Base-by-base conservation (phyloP, 2,797 vertebrate genomes). In the Phalanger gymnotis region DNA sequence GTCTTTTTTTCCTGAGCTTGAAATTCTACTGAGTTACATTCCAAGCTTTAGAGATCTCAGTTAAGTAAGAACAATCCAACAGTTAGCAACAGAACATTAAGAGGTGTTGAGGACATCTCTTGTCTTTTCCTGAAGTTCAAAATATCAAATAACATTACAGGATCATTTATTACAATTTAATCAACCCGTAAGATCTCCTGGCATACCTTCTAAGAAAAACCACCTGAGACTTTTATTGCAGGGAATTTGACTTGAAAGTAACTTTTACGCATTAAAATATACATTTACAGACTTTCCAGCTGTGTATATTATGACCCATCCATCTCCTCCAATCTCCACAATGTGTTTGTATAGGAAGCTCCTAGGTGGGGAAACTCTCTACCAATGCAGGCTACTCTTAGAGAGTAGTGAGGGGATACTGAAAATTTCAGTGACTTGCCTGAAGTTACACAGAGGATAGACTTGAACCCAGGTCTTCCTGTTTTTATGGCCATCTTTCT, bases 81-180 rank as follows among this genome's bases (percentile, higher is more conserved):
- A 93, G 91, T 94, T 95, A 96, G 87, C 92, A 95, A 94, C 53
- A 96, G 90, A 95, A 94, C 47, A 31, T 53, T 96, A 11, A 54
- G 55, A 94, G 94, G 91, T 96, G 92, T 73, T 87, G 58, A 95
- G 40, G 90, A 96, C 92, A 58, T 34, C 51, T 97, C 53, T 92
- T 92, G 47, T 96, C 95, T 96, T 27, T 19, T 54, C 56, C 57
- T 90, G 40, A 95, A 92, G 27, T 94, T 97, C 56, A 93, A 54
- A 54, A 54, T 16, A 87, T 94, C 52, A 30, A 51, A 90, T 66
- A 90, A 94, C 87, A 31, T 97, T 52, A 91, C 5, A 58, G 53
- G 7, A 95, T 92, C 94, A 93, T 93, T 96, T 97, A 94, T 95
- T 97, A 55, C 96, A 93, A 96, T 93, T 66, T 92, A 90, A 91